A percentile compares a stretch with the other conserved stretches of the same genome.
Conservation (phyloP, 2,797 vertebrate genomes). For the Todus mexicanus region DNA sequence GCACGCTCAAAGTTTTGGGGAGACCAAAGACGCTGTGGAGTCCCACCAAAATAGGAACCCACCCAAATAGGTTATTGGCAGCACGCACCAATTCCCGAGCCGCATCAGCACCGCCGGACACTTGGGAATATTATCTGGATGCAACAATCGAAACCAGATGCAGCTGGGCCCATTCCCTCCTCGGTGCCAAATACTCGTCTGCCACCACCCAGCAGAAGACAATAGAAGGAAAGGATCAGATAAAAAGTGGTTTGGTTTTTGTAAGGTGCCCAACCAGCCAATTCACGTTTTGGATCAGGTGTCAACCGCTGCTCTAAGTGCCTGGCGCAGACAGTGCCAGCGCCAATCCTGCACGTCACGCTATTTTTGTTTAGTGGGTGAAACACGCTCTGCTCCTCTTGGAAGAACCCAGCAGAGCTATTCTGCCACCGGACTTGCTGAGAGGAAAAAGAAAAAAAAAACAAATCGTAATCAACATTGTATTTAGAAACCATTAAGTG, state of each 20-base stretch:
- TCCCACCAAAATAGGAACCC: neutral
- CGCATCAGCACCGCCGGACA: rapidly evolving
- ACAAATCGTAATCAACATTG: neutral
- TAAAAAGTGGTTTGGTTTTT: neutral
- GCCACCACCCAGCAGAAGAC: neutral
- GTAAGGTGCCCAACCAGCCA: neutral
- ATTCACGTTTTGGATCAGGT: neutral
- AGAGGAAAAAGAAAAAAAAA: neutral
- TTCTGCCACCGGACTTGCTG: neutral
- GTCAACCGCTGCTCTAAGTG: conserved; percentile 11
- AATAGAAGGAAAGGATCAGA: neutral
- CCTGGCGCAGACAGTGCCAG: neutral
- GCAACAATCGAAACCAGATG: neutral
- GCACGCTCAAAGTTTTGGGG: neutral
- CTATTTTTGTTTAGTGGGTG: neutral
- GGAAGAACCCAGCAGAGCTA: conserved; percentile 16
- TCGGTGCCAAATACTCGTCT: neutral
- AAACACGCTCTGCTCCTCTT: neutral
- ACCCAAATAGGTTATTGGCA: neutral
- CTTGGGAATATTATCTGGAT: neutral
- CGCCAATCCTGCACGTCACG: conserved; percentile 10
- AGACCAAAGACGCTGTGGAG: neutral
- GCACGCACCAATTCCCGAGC: neutral
- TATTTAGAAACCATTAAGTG: neutral
- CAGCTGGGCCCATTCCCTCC: neutral